phyloP scores from a whole-genome alignment of 2,888 invertebrate genomes.

The Aspidiotus destructor region DNA sequence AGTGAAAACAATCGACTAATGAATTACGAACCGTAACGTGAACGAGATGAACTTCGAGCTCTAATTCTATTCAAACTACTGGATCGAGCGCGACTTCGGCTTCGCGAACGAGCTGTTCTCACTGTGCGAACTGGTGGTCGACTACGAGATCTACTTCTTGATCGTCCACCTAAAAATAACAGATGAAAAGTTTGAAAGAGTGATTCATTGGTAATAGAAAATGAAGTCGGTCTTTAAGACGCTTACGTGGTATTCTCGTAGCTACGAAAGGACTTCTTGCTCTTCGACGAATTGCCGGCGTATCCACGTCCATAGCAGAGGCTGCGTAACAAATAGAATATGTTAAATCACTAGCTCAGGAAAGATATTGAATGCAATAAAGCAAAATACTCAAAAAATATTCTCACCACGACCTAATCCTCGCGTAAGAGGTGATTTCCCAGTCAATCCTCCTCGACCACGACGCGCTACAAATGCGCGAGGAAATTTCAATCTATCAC shows the following conservation, averaged over 20 bases:
- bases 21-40: conserved; percentile 18
- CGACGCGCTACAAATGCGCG: conserved; percentile 25
- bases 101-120: conserved; percentile 11
- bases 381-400: not conserved
- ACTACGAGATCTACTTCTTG: conserved; percentile 21
- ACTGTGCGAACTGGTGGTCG: conserved; percentile 12
- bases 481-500: conserved; percentile 23
- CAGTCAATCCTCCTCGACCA: conserved; percentile 17
- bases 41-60: conserved; percentile 14
- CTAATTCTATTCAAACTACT: conserved; percentile 9
- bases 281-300: conserved; percentile 3
- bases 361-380: not conserved
- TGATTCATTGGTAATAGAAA: no score
- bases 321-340: not conserved
- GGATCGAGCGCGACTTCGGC: conserved; percentile 18
- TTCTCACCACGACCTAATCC: conserved; percentile 14
- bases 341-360: not conserved
- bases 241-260: conserved; percentile 17
- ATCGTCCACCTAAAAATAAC: conserved; percentile 7
- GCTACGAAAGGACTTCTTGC: conserved; percentile 23
- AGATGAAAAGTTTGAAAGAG: no score
- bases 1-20: not conserved
- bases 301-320: conserved; percentile 7
- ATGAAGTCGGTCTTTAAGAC: not conserved
- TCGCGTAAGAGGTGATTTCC: conserved; percentile 23